Conservation (phyloP, 1,140 invertebrate species). For the Drosophila tristis region DNA sequence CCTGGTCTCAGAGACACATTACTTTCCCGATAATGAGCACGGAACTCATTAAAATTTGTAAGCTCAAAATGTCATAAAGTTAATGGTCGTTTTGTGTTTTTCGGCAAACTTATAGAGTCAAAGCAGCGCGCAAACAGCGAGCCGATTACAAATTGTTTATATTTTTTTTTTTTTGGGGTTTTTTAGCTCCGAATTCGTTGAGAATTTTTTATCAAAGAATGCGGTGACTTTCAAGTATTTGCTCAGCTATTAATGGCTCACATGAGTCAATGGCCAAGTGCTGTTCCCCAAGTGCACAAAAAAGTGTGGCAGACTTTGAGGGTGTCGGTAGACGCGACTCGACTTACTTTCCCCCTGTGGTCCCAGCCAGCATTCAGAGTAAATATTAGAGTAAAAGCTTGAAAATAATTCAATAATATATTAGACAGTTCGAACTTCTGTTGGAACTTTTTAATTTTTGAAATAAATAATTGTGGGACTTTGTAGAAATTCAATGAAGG, state of each 20-base stretch:
- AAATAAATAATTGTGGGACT: constrained; percentile 17
- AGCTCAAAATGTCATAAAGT: constrained; percentile 40
- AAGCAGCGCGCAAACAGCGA: constrained; percentile 1
- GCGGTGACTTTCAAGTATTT: constrained; percentile 44
- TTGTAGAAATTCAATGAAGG: constrained; percentile 35
- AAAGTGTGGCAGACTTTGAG: no score
- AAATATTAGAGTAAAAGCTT: no score
- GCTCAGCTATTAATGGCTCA: background rate
- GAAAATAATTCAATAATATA: no score
- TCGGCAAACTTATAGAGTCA: constrained; percentile 6
- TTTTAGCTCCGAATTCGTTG: constrained; percentile 7
- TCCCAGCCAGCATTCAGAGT: no score
- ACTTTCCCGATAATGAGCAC: constrained; percentile 7
- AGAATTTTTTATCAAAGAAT: constrained; percentile 30
- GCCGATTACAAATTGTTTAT: constrained; percentile 41
- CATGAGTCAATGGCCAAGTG: constrained; percentile 37
- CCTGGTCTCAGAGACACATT: constrained; percentile 5
- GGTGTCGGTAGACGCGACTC: no score
- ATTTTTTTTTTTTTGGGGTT: constrained; percentile 9
- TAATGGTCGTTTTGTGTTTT: constrained; percentile 28
- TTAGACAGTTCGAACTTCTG: no score
- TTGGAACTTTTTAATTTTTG: background rate
- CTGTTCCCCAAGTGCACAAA: constrained; percentile 15
- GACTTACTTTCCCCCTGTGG: no score
- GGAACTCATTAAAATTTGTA: constrained; percentile 14